Evolutionary conservation across 2,888 invertebrate genomes (phyloP).

Genomic region (Scrobipalpa atriplicella): DNA sequence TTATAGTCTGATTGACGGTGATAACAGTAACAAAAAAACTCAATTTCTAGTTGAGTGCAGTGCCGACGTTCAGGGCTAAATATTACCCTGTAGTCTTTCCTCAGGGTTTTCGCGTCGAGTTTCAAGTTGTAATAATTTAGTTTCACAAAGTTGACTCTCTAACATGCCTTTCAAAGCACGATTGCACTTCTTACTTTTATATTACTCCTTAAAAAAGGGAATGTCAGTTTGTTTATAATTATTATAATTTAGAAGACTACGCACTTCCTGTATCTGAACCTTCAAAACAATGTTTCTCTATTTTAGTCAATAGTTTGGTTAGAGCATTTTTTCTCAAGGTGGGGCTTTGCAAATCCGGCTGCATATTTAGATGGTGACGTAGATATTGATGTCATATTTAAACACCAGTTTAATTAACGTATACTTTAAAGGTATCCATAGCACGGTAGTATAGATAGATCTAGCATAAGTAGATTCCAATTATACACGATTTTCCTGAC

Average conservation of each 20-base stretch:
- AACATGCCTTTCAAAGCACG: too few relatives aligned
- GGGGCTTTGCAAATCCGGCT: not conserved
- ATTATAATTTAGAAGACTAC: not conserved
- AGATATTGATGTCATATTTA: not conserved
- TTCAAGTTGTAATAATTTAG: too few relatives aligned
- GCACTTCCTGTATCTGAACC: not conserved
- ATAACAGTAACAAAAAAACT: conserved; percentile 38
- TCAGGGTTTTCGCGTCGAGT: too few relatives aligned
- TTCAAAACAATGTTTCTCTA: not conserved
- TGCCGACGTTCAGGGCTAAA: not conserved
- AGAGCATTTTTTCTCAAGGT: not conserved
- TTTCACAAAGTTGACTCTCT: too few relatives aligned
- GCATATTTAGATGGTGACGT: conserved; percentile 13
- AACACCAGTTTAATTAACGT: conserved; percentile 1
- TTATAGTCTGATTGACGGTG: conserved; percentile 36
- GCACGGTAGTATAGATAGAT: too few relatives aligned
- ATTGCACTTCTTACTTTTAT: too few relatives aligned
- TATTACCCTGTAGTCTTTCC: too few relatives aligned
- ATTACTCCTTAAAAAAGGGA: not conserved
- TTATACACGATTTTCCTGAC: not conserved
- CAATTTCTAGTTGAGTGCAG: not conserved
- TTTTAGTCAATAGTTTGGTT: not conserved
- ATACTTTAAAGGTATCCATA: not conserved
- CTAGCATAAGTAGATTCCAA: too few relatives aligned
- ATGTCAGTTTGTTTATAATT: not conserved